A percentile compares a stretch with the other conserved stretches of the same genome.
Conservation (phyloP, 1,140 invertebrate genomes). For the Drosophila prosaltans region DNA sequence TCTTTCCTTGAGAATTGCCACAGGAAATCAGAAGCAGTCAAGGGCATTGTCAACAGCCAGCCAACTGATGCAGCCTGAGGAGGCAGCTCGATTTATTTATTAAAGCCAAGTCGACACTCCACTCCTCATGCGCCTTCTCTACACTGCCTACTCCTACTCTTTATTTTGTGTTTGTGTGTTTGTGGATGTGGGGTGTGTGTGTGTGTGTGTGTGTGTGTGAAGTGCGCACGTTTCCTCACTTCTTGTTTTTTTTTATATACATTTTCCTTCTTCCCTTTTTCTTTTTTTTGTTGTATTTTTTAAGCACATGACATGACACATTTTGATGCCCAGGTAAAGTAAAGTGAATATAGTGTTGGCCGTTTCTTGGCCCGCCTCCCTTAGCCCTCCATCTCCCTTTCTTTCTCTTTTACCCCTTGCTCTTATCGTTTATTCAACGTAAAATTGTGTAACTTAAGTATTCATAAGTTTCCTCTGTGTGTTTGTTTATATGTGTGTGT, state of each 20-base stretch:
- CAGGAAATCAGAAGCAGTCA: conserved; percentile 70
- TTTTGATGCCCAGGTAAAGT: conserved; percentile 55
- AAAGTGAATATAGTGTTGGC: conserved; percentile 73
- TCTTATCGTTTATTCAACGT: conserved; percentile 10
- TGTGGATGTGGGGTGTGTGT: no score
- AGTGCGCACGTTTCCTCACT: conserved; percentile 48
- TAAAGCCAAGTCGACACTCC: conserved; percentile 50
- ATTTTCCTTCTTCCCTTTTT: background rate
- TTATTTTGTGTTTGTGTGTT: conserved; percentile 2
- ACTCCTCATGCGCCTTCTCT: conserved; percentile 24
- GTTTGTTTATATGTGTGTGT: background rate
- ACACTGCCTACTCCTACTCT: conserved; percentile 37
- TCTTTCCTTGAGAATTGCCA: conserved; percentile 58
- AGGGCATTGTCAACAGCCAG: conserved; percentile 58
- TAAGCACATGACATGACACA: conserved; percentile 73
- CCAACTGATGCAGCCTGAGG: conserved; percentile 64
- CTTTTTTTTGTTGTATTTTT: conserved; percentile 49
- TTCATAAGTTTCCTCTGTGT: conserved; percentile 15
- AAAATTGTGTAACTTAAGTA: conserved; percentile 32
- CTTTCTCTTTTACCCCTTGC: conserved; percentile 37
- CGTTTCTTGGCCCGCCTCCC: conserved; percentile 11
- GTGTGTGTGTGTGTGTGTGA: conserved; percentile 25
- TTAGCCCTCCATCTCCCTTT: background rate
- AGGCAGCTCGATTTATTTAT: conserved; percentile 65
- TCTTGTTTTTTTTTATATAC: conserved; percentile 43